phyloP scores from a whole-genome alignment of 2,797 vertebrate species.

The Luscinia luscinia region DNA sequence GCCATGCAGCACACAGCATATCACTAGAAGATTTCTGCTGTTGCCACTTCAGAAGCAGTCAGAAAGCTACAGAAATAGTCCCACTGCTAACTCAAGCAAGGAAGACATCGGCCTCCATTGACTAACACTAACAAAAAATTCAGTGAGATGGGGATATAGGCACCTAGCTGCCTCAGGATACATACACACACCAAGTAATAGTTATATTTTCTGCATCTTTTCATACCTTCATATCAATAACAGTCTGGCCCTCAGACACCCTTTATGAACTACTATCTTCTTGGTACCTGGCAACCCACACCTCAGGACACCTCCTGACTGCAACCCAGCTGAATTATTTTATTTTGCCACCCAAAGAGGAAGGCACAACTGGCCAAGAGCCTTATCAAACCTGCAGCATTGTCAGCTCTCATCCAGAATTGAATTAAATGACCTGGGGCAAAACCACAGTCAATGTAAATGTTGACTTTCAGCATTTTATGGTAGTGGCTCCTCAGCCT shows the following conservation, averaged over 20 bases:
- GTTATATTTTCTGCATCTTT: not conserved
- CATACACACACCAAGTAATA: not conserved
- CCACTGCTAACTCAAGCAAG: not conserved
- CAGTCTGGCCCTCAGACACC: not conserved
- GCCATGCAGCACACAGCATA: fast-evolving
- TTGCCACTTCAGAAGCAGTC: not conserved
- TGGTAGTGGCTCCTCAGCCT: not conserved
- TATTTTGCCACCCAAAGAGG: not conserved
- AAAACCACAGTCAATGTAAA: not conserved
- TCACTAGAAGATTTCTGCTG: not conserved
- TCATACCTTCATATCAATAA: not conserved
- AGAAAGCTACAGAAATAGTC: not conserved
- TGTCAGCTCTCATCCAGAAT: not conserved
- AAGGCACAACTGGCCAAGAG: not conserved
- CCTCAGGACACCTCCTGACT: not conserved
- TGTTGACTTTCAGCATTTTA: not conserved
- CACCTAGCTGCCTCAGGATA: not conserved
- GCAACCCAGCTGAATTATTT: not conserved
- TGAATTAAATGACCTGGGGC: not conserved
- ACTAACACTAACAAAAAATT: not conserved
- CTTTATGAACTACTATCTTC: not conserved
- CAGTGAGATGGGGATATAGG: not conserved
- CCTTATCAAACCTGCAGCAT: not conserved
- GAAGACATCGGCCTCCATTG: not conserved
- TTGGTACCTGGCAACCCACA: not conserved